Evolutionary conservation across 2,113 vertebrate genomes (phyloP), one percentile per base, ranked within the genome.

Genomic region (Takifugu bimaculatus): DNA sequence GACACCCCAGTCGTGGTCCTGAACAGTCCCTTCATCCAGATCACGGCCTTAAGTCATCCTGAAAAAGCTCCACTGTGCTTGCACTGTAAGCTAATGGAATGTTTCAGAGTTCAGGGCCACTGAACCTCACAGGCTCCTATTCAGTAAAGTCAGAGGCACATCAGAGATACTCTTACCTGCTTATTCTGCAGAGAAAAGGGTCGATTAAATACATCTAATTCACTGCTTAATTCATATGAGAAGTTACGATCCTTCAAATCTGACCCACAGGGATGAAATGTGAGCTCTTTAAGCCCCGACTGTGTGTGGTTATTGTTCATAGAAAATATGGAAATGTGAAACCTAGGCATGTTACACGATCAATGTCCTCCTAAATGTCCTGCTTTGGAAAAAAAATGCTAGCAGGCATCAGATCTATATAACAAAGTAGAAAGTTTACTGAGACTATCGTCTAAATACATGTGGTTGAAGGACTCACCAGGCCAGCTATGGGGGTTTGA

Each of bases 401-500:
- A 5, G 45, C n/a, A 48, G 45, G 6, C 3, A 5, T 47, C 11
- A 13, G 5, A 47, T 13, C 13, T 47, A 47, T n/a, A 6, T 47
- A 11, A 47, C 13, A 13, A 47, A 43, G 51, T 53, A 44, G 52
- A 4, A 50, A 26, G 20, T 20, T 20, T 20, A 20, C 20, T 20
- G 25, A 25, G 5, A 50, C n/a, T 20, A n/a, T 50, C 7, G 15
- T 13, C 6, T 54, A 12, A 63, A 5, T 26, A 48, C 56, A 20
- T 4, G 10, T 63, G 2, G 25, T 26, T 1, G 2, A 53, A 71
- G 4, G 49, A 76, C 83, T 83, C 48, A 88, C 96, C 93, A 96
- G 89, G 71, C 93, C 94, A 77, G 96, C 95, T 75, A 97, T 93
- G 55, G 96, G 96, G 60, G 95, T 95, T 1, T 93, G 91, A 66